phyloP scores from a whole-genome alignment of 2,888 invertebrate genomes.

The Fragum sueziense region DNA sequence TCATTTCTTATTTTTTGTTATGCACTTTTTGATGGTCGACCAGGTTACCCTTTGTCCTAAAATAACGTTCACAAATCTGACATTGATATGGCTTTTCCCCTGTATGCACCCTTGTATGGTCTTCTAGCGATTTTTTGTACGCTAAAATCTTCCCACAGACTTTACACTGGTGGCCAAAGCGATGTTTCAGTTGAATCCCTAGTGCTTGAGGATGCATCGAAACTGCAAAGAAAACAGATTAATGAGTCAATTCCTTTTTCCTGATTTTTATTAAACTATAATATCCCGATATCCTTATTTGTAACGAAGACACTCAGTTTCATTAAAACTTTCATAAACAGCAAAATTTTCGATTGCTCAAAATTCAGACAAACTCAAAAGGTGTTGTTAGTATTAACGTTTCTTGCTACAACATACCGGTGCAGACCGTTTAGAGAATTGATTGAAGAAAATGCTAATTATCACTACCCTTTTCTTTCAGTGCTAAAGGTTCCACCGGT shows the following conservation, averaged over 20 bases:
- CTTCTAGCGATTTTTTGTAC: background rate
- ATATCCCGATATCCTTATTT: no score
- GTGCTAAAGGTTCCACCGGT: no score
- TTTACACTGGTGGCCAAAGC: background rate
- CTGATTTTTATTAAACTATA: background rate
- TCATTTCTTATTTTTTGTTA: background rate
- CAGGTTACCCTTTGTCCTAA: slow-evolving; percentile 12
- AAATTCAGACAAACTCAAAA: no score
- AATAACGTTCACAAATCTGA: background rate
- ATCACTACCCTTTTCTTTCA: no score
- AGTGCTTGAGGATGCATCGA: background rate
- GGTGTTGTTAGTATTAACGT: no score
- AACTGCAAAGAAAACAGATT: background rate
- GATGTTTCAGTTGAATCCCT: background rate
- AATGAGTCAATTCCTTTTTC: background rate
- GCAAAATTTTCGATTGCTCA: no score
- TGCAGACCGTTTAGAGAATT: no score
- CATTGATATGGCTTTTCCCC: slow-evolving; percentile 27
- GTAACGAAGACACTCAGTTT: no score
- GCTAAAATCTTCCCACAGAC: slow-evolving; percentile 15
- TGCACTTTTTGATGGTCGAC: background rate
- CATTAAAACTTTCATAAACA: no score
- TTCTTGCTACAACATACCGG: no score
- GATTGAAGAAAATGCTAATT: no score
- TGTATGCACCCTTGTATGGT: slow-evolving; percentile 19